Percentiles rank a stretch among this genome's conserved stretches.
Conservation (phyloP, 2,113 vertebrate species). For the Rhinoptilus africanus region DNA sequence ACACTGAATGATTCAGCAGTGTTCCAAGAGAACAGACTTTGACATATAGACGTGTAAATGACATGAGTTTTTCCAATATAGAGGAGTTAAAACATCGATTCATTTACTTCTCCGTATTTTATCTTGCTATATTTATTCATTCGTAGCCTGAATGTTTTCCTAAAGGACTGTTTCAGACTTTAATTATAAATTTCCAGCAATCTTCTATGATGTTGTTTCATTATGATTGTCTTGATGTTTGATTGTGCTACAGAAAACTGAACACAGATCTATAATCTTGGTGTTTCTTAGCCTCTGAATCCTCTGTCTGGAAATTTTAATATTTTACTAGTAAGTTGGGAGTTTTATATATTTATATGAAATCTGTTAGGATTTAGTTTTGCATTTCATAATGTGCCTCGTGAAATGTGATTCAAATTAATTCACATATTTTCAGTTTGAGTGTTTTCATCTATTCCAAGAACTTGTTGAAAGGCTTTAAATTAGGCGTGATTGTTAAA, state of each 20-base stretch:
- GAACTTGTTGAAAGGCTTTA: neutral
- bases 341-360: neutral
- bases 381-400: neutral
- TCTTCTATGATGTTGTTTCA: neutral
- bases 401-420: neutral
- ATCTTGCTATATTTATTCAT: neutral
- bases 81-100: neutral
- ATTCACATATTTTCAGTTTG: neutral
- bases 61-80: neutral
- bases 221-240: neutral
- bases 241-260: neutral
- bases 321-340: neutral
- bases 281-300: neutral
- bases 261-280: neutral
- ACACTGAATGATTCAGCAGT: slow-evolving; percentile 4
- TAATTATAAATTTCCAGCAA: neutral
- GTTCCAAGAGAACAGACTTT: neutral
- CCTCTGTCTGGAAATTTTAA: neutral
- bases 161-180: neutral
- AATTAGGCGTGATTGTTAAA: neutral
- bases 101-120: neutral
- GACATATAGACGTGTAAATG: slow-evolving; percentile 21
- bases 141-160: neutral
- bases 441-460: neutral
- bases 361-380: neutral